These are phyloP conservation scores for Lagorchestes hirsutus DNA, from an alignment of 2,797 vertebrate genomes.

Conservation along the genomic window DNA sequence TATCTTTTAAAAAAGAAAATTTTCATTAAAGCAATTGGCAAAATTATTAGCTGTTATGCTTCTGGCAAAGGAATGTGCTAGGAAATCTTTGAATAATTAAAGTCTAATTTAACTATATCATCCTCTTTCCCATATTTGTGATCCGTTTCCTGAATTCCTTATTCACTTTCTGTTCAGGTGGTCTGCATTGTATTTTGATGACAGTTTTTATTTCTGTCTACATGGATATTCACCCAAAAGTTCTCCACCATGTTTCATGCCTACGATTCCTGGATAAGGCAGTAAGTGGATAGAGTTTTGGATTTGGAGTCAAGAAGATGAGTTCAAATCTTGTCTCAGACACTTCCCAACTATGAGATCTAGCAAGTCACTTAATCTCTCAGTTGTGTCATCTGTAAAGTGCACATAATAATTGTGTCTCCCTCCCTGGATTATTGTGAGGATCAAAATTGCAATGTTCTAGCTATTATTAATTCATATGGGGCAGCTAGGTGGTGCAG, in stretches of 20 bases:
- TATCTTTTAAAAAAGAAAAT: background rate
- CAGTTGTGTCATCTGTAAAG: constrained; percentile 46
- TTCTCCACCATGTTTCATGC: background rate
- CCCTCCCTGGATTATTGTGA: background rate
- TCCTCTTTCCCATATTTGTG: background rate
- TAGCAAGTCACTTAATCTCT: constrained; percentile 17
- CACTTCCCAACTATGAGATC: background rate
- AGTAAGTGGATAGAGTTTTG: constrained; percentile 1
- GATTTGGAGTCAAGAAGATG: background rate
- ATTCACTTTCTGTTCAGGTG: background rate
- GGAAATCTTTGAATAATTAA: background rate
- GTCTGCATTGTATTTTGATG: background rate
- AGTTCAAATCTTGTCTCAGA: constrained; percentile 17
- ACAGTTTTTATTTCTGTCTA: background rate
- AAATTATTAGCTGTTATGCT: background rate
- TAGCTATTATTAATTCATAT: background rate
- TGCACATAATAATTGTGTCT: background rate
- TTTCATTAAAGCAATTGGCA: background rate
- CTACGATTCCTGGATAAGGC: background rate
- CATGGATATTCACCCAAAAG: background rate
- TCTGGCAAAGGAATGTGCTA: background rate
- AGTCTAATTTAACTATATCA: background rate
- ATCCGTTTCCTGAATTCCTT: background rate
- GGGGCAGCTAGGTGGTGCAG: no score
- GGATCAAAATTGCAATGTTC: background rate